phyloP scores from a whole-genome alignment of 30 jellyfish, hydroid and myxozoan genomes.

The Aurelia sp. region DNA sequence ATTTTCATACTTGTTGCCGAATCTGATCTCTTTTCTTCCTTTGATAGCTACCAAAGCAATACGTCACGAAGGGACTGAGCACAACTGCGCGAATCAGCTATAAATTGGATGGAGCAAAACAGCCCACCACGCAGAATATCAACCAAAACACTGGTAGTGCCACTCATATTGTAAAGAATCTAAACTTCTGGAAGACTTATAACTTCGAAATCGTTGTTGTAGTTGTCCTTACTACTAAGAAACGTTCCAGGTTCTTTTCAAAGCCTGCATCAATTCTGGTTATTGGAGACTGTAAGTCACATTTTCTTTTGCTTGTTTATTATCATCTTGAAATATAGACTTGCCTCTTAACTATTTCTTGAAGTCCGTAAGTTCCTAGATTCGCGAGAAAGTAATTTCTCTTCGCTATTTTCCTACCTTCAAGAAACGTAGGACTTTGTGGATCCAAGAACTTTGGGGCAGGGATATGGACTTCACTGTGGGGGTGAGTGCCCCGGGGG shows the following conservation, averaged over 20 bases:
- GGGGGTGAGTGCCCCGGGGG: too few species aligned
- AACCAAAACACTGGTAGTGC: neutral
- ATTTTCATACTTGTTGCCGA: too few species aligned
- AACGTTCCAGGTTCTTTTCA: neutral
- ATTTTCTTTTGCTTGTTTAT: neutral
- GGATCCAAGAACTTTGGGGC: too few species aligned
- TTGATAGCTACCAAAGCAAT: conserved; percentile 51
- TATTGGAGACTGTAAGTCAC: conserved; percentile 47
- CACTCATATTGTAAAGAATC: neutral
- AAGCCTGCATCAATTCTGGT: neutral
- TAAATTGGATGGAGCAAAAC: neutral
- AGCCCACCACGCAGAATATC: neutral
- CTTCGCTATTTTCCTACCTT: too few species aligned
- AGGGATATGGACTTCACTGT: too few species aligned
- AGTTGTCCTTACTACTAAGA: neutral
- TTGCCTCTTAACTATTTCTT: too few species aligned
- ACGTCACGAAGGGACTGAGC: neutral
- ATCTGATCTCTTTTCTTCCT: neutral
- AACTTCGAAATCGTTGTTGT: conserved; percentile 1
- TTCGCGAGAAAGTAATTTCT: too few species aligned
- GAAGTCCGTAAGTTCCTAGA: too few species aligned
- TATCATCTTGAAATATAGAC: too few species aligned
- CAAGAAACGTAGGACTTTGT: too few species aligned
- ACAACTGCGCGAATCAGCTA: neutral
- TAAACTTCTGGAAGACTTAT: conserved; percentile 30